Evolutionary conservation across 2,797 vertebrate genomes (phyloP), one percentile per base, ranked within the genome.

Genomic region (Meda fulgida): DNA sequence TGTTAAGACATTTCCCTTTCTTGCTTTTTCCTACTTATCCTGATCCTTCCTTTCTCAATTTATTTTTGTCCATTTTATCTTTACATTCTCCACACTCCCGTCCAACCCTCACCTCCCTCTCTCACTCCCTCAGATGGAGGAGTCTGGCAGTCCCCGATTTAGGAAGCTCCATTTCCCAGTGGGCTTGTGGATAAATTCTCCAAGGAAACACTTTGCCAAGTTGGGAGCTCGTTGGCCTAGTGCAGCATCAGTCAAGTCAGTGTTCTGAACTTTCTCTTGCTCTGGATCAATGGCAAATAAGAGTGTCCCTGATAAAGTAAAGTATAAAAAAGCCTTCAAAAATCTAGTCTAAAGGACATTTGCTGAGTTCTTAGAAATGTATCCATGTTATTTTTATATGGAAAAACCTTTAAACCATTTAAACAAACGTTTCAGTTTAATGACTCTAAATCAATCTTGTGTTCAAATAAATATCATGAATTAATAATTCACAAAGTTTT

Each of bases 111-210:
- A 48, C 78, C 70, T 71, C 71, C 40, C 63, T 81, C 40, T 85
- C 67, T 67, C 10, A 82, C 43, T 48, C 66, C 92, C 92, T 85
- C 94, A 97, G 93, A 96, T 96, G 94, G 97, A 98, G 93, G 97
- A 97, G 92, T 96, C 96, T 92, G 96, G 95, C 83, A 97, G 96
- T 94, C 97, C 97, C 90, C 97, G 96, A 60, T 96, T 97, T 84
- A 96, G 96, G 93, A 99, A 98, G 88, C 97, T 98, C 60, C 96
- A 98, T 91, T 97, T 98, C 92, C 97, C 97, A 5, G 96, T 97
- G 84, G 97, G 97, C 89, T 94, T 99, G 89, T 99, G 97, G 97
- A 98, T 98, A 92, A 97, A 98, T 92, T 98, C 97, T 3, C 97
- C 97, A 83, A 94, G 96, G 89, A 98, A 99, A 92, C 97, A 98